These are phyloP conservation scores for Polydrusus pterygomalis DNA, from an alignment of 2,888 invertebrate species.

Conservation along the genomic window DNA sequence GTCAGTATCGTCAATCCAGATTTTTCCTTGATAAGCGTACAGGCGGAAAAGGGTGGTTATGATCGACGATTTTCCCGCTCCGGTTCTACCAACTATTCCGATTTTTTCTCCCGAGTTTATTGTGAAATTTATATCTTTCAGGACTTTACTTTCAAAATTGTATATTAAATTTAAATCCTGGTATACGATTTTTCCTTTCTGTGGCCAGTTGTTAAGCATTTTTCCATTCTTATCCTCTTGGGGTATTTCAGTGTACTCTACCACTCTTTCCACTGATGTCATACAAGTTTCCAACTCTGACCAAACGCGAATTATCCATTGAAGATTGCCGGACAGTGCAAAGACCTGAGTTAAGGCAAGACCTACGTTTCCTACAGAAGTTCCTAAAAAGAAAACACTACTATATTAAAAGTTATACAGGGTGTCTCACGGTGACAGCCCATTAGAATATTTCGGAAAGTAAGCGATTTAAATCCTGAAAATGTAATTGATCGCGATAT, in stretches of 20 bases:
- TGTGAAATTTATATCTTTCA: constrained; percentile 80
- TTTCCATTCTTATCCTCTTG: constrained; percentile 62
- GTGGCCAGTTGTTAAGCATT: constrained; percentile 83
- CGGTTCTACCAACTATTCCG: constrained; percentile 87
- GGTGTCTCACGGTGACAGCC: too few relatives aligned
- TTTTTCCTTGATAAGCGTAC: constrained; percentile 82
- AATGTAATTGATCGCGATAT: too few relatives aligned
- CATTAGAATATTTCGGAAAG: too few relatives aligned
- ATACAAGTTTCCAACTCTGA: constrained; percentile 86
- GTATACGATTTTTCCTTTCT: constrained; percentile 80
- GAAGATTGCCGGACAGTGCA: constrained; percentile 80
- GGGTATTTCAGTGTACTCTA: constrained; percentile 71
- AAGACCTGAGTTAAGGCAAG: constrained; percentile 88
- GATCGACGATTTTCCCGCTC: constrained; percentile 85
- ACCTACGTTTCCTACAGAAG: constrained; percentile 59
- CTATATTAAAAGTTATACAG: neutral
- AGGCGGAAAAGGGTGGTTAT: constrained; percentile 86
- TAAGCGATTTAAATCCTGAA: too few relatives aligned
- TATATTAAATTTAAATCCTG: constrained; percentile 82
- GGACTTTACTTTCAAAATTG: constrained; percentile 80
- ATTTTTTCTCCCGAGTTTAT: constrained; percentile 82
- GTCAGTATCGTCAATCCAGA: constrained; percentile 85
- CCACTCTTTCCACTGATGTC: constrained; percentile 90
- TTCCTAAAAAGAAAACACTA: constrained; percentile 49
- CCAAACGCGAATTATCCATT: constrained; percentile 83